phyloP scores from a whole-genome alignment of 1,140 invertebrate genomes.

The Sarcophaga peregrina region DNA sequence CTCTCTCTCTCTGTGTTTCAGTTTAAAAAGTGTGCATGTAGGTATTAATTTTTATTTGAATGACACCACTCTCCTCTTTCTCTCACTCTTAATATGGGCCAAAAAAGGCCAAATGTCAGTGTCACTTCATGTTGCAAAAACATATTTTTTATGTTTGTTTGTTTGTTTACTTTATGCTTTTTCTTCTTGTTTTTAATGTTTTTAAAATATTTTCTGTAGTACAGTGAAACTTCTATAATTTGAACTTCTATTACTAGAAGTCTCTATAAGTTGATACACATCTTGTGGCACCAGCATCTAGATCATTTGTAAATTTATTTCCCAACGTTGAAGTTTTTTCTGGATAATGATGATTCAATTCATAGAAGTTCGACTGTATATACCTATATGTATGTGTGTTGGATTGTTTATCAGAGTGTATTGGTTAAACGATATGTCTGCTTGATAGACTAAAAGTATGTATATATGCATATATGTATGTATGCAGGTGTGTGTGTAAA shows the following conservation, averaged over 20 bases:
- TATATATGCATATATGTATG: background rate
- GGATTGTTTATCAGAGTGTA: too few species aligned
- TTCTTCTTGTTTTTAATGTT: background rate
- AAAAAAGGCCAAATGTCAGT: constrained; percentile 39
- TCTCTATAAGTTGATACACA: too few species aligned
- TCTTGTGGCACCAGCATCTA: too few species aligned
- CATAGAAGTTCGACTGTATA: too few species aligned
- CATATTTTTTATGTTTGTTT: background rate
- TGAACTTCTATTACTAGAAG: too few species aligned
- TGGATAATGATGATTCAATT: too few species aligned
- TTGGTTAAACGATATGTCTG: too few species aligned
- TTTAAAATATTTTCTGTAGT: background rate
- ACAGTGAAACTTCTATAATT: too few species aligned
- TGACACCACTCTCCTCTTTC: too few species aligned
- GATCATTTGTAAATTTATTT: too few species aligned
- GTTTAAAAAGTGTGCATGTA: background rate
- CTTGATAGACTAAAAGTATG: background rate
- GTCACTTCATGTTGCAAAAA: constrained; percentile 25
- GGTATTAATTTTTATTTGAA: background rate
- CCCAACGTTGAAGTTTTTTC: too few species aligned
- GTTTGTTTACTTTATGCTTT: background rate
- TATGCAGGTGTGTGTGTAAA: background rate
- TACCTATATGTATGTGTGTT: background rate
- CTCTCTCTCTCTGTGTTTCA: background rate
- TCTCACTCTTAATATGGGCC: background rate